Evolutionary conservation across 1,140 invertebrate species (phyloP), one percentile per base, ranked within the genome.

Genomic region (Elysia chlorotica): DNA sequence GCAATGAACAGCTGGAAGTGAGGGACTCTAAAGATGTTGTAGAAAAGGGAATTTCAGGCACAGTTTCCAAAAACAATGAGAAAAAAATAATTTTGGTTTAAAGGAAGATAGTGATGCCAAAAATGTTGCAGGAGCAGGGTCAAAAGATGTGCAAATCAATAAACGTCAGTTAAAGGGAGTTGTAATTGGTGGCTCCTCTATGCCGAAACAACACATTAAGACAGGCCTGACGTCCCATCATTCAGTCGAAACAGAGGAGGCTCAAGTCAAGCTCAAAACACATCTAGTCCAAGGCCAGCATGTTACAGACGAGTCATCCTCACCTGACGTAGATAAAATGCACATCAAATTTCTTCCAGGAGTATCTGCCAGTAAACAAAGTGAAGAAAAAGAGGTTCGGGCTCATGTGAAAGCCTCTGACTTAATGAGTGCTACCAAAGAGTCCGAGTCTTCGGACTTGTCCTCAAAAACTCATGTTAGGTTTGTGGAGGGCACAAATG

Each of bases 371-470:
- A 14, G 14, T 21, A 31, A 61, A 38, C 41, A 76, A 30, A 69
- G 37, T 36, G 36, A 69, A 33, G 56, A 73, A 48, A 48, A 67
- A 23, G 35, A 25, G 19, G 53, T 54, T 41, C 69, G 68, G 33
- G 48, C 33, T 28, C 71, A 74, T 28, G 67, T 78, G n/a, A 79
- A 74, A 57, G 14, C 72, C 3, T 73, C 65, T 4, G 56, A 61
- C 19, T 66, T 68, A n/a, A 77, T 78, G 76, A 41, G 56, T 66
- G 78, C 78, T 25, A 70, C 76, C 0, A 82, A 73, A 57, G 74
- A 82, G 41, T 76, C 81, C 0, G 74, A 76, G 19, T 57, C 70
- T 5, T 38, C 63, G 62, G 25, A 31, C 23, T 41, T 0, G 25
- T 48, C 37, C 0, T 62, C 65, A 19, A 76, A 56, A 57, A 41